A percentile compares a stretch with the other conserved stretches of the same genome.
These are phyloP conservation scores for Centruroides vittatus DNA, from an alignment of 1,140 invertebrate genomes.

Conservation along the genomic window DNA sequence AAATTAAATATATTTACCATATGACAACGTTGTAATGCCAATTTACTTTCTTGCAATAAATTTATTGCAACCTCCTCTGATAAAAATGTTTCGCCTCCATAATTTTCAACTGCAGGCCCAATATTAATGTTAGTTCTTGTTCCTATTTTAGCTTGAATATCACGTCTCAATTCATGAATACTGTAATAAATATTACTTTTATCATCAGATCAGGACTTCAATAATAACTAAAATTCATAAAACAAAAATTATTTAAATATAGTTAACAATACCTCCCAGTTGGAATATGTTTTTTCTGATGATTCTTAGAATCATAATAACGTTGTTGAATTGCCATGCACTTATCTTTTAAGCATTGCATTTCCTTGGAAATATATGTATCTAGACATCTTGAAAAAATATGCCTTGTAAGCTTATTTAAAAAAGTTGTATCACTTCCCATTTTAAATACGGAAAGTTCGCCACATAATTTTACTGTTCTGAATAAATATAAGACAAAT, in stretches of 20 bases:
- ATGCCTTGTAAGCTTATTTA: constrained; percentile 62
- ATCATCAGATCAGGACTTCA: too few relatives aligned
- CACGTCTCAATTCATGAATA: constrained; percentile 79
- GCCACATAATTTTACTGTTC: constrained; percentile 54
- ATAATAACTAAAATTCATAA: constrained; percentile 5
- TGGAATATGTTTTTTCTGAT: constrained; percentile 79
- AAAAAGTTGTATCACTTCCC: constrained; percentile 61
- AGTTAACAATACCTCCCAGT: constrained; percentile 39
- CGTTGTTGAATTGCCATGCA: constrained; percentile 55
- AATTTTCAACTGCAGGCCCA: constrained; percentile 76
- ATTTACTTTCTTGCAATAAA: constrained; percentile 79
- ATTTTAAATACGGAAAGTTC: constrained; percentile 58
- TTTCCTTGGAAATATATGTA: constrained; percentile 60
- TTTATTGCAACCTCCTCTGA: constrained; percentile 92
- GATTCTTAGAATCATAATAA: constrained; percentile 88
- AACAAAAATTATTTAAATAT: neutral
- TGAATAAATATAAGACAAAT: constrained; percentile 15
- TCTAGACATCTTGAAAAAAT: constrained; percentile 69
- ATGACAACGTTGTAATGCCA: constrained; percentile 76
- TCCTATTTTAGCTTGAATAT: constrained; percentile 84
- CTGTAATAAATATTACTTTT: constrained; percentile 32
- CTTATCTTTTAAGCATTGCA: constrained; percentile 57
- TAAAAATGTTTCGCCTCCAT: constrained; percentile 92
- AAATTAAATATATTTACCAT: constrained; percentile 38
- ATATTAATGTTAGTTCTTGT: constrained; percentile 73